Evolutionary conservation across 2,113 vertebrate genomes (phyloP).

Genomic region (Ctenodactylus gundi): DNA sequence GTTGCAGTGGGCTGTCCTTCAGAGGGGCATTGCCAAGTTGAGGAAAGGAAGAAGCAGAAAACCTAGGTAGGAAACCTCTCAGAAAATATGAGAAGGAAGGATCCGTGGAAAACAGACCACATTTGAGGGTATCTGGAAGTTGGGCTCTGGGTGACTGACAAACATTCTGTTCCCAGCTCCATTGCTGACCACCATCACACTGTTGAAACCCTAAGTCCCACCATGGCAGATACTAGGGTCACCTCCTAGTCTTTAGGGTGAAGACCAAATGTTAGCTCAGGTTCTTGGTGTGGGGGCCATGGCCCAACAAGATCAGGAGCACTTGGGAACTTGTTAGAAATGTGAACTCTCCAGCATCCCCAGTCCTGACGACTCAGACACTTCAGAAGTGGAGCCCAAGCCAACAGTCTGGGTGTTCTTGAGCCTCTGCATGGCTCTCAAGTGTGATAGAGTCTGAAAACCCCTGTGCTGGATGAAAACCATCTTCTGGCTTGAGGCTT

Average conservation of each 20-base stretch:
- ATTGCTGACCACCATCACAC: neutral
- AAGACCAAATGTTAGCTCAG: neutral
- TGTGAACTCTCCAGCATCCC: neutral
- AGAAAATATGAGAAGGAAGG: neutral
- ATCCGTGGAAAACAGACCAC: neutral
- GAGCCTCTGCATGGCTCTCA: neutral
- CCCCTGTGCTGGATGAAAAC: neutral
- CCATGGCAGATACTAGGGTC: neutral
- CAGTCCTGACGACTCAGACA: neutral
- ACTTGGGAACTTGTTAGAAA: neutral
- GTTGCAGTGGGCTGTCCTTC: neutral
- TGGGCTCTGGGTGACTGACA: neutral
- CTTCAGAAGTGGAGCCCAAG: neutral
- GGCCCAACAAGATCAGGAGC: neutral
- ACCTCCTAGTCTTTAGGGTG: neutral
- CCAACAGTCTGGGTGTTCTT: neutral
- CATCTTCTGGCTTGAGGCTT: neutral
- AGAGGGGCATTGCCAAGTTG: neutral
- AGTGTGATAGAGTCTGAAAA: neutral
- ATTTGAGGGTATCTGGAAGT: neutral
- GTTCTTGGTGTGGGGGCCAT: neutral
- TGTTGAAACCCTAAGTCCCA: neutral
- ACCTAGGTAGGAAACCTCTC: neutral
- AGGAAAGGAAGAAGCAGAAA: neutral
- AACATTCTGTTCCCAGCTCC: neutral